Percentiles rank a stretch among this genome's conserved stretches.
Evolutionary conservation across 2,888 invertebrate species (phyloP).

Genomic region (Cabera pusaria): DNA sequence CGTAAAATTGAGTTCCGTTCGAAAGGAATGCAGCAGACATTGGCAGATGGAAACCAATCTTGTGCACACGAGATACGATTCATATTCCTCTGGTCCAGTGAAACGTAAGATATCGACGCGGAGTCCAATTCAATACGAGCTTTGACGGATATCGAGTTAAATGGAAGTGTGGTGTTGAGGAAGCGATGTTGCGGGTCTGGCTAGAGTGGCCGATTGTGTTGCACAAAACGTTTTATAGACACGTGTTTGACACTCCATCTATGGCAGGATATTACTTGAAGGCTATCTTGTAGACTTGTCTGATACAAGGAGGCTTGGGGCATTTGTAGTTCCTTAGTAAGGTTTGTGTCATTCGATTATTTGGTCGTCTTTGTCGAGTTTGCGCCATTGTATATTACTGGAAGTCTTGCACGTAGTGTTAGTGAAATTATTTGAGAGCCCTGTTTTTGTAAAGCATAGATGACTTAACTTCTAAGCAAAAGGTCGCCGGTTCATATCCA

Average conservation of each 20-base stretch:
- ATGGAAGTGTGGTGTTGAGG: slow-evolving; percentile 23
- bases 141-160: slow-evolving; percentile 27
- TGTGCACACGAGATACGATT: slow-evolving; percentile 32
- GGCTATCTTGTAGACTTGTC: slow-evolving; percentile 36
- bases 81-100: slow-evolving; percentile 40
- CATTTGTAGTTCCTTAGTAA: slow-evolving; percentile 14
- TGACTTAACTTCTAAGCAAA: too few relatives aligned
- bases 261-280: slow-evolving; percentile 52
- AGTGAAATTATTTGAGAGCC: too few relatives aligned
- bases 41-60: slow-evolving; percentile 30
- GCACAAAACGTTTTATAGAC: slow-evolving; percentile 47
- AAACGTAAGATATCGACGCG: slow-evolving; percentile 34
- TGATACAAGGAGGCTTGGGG: slow-evolving; percentile 27
- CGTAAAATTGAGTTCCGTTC: slow-evolving; percentile 63
- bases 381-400: too few relatives aligned
- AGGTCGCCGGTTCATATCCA: too few relatives aligned
- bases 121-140: slow-evolving; percentile 41
- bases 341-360: slow-evolving; percentile 9
- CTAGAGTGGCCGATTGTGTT: slow-evolving; percentile 36
- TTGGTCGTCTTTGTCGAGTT: not conserved
- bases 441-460: too few relatives aligned
- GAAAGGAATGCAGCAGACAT: slow-evolving; percentile 53
- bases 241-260: slow-evolving; percentile 54
- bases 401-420: too few relatives aligned
- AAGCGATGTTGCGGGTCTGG: slow-evolving; percentile 32